Conservation (phyloP, 1,140 invertebrate species). For the Tetramorium simillimum region DNA sequence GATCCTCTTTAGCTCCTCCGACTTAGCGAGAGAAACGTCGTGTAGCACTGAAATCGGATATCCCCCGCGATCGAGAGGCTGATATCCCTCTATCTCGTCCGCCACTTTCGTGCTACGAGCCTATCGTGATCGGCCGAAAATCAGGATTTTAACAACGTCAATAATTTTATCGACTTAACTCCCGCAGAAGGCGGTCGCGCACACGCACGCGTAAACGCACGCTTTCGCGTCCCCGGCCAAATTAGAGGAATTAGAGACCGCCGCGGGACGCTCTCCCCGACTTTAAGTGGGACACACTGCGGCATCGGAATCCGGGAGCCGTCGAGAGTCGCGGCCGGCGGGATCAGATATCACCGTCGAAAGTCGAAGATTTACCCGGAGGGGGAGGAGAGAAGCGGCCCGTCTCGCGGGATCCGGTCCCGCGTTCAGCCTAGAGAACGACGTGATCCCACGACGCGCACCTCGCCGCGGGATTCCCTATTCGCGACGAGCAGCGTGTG, state of each 20-base stretch:
- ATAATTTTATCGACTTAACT: constrained; percentile 55
- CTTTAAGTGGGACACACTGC: constrained; percentile 11
- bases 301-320: constrained; percentile 72
- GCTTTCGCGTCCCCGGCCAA: constrained; percentile 15
- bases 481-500: constrained; percentile 57
- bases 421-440: constrained; percentile 14
- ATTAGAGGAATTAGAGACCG: constrained; percentile 72
- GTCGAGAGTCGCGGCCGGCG: constrained; percentile 40
- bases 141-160: constrained; percentile 45
- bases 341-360: constrained; percentile 74
- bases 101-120: constrained; percentile 2
- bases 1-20: not conserved
- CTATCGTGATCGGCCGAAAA: constrained; percentile 20
- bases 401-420: constrained; percentile 46
- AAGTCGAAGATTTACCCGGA: too few species aligned
- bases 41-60: constrained; percentile 33
- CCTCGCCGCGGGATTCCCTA: constrained; percentile 59
- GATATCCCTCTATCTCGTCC: constrained; percentile 19
- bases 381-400: too few species aligned
- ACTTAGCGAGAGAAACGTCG: not conserved
- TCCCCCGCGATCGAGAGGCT: constrained; percentile 11
- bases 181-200: constrained; percentile 11
- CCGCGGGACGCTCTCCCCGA: constrained; percentile 41
- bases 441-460: constrained; percentile 34
- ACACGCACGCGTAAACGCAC: not conserved